Evolutionary conservation across 2,888 invertebrate species (phyloP).

Genomic region (Megastigmus dorsalis): DNA sequence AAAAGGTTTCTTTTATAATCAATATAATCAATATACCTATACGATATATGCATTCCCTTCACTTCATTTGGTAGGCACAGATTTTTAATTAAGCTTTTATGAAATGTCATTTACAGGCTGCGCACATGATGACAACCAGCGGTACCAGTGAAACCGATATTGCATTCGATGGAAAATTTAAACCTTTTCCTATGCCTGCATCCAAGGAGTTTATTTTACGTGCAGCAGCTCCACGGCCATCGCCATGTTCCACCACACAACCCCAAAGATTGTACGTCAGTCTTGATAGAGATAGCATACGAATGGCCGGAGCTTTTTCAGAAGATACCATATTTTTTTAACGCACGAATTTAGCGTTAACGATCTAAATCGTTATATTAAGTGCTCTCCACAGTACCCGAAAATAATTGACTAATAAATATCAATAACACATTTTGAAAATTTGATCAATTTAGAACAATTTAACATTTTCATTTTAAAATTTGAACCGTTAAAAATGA

Average conservation of each 20-base stretch:
- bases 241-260: slow-evolving; percentile 78
- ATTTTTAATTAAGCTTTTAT: neutral
- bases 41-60: slow-evolving; percentile 23
- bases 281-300: slow-evolving; percentile 81
- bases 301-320: slow-evolving; percentile 87
- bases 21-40: slow-evolving; percentile 17
- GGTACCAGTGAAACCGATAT: slow-evolving; percentile 67
- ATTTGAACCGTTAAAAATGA: too few species aligned
- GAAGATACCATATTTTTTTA: slow-evolving; percentile 83
- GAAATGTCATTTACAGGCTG: slow-evolving; percentile 71
- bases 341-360: too few species aligned
- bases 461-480: too few species aligned
- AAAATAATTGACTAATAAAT: too few species aligned
- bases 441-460: too few species aligned
- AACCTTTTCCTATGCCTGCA: slow-evolving; percentile 77
- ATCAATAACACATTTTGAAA: too few species aligned
- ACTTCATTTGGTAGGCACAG: neutral
- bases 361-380: too few species aligned
- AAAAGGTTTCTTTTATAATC: slow-evolving; percentile 74
- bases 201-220: slow-evolving; percentile 82
- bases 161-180: slow-evolving; percentile 63
- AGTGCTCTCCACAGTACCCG: too few species aligned
- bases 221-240: slow-evolving; percentile 78
- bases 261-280: slow-evolving; percentile 84
- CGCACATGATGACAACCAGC: slow-evolving; percentile 74